These are phyloP conservation scores for Stenopsyche tienmushanensis DNA, from an alignment of 1,140 invertebrate species.

Conservation along the genomic window DNA sequence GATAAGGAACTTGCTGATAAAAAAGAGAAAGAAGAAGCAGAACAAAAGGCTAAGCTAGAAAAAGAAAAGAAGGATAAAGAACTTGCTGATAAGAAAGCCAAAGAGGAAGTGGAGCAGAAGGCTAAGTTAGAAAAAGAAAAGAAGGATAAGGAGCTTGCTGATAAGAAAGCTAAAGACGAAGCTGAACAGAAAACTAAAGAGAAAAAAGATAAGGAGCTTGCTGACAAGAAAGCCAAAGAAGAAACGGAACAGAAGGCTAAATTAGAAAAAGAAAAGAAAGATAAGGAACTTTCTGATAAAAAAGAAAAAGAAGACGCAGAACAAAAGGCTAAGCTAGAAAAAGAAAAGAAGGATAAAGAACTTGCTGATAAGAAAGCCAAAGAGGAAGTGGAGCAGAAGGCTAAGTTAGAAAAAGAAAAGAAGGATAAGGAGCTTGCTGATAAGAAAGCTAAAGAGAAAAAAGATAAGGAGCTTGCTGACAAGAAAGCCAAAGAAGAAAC, in stretches of 20 bases:
- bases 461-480: conserved; percentile 37
- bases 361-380: conserved; percentile 32
- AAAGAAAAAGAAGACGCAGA: conserved; percentile 34
- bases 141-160: conserved; percentile 39
- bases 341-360: conserved; percentile 35
- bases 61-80: conserved; percentile 24
- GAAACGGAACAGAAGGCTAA: neutral
- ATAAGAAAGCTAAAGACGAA: conserved; percentile 40
- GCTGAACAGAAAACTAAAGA: conserved; percentile 39
- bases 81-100: conserved; percentile 24
- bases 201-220: conserved; percentile 33
- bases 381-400: conserved; percentile 22
- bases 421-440: conserved; percentile 20
- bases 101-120: conserved; percentile 38
- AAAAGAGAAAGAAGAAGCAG: conserved; percentile 35
- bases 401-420: conserved; percentile 29
- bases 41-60: conserved; percentile 16
- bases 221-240: conserved; percentile 32
- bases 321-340: conserved; percentile 8
- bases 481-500: conserved; percentile 39
- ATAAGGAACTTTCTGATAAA: conserved; percentile 25
- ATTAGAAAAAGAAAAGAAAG: neutral
- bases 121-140: conserved; percentile 34
- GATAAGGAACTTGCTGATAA: conserved; percentile 14
- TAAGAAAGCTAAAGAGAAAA: conserved; percentile 33